Percentiles rank a stretch among this genome's conserved stretches.
Evolutionary conservation across 30 jellyfish, hydroid and myxozoan genomes (phyloP).

Genomic region (Sanderia malayensis): DNA sequence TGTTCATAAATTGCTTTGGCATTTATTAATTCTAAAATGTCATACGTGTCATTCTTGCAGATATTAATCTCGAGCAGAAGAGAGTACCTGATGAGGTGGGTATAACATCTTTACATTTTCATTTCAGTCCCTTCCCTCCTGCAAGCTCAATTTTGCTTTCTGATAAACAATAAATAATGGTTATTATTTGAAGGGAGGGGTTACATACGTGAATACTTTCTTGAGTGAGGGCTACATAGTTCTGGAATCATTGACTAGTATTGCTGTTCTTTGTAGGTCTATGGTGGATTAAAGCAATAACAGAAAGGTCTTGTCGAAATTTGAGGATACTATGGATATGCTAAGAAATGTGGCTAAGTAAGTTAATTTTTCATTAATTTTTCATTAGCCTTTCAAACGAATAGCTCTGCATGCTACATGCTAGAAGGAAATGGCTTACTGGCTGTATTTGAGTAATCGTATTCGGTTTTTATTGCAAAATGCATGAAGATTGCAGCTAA

Average conservation of each 20-base stretch:
- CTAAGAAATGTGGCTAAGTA: too few species aligned
- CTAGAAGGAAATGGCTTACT: not conserved
- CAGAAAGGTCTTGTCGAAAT: too few species aligned
- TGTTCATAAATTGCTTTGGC: not conserved
- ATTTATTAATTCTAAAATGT: not conserved
- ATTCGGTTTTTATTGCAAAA: too few species aligned
- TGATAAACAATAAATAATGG: not conserved
- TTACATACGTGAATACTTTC: not conserved
- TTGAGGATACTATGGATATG: too few species aligned
- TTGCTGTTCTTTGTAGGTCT: not conserved
- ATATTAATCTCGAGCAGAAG: conserved; percentile 68
- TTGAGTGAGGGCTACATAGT: not conserved
- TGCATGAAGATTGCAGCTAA: too few species aligned
- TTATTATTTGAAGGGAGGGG: not conserved
- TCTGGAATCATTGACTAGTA: not conserved
- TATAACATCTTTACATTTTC: not conserved
- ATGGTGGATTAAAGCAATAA: conserved; percentile 5
- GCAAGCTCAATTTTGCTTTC: not conserved
- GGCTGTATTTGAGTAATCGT: too few species aligned
- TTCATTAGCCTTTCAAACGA: too few species aligned
- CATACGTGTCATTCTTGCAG: conserved; percentile 11
- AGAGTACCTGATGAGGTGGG: conserved; percentile 82
- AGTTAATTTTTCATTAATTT: too few species aligned
- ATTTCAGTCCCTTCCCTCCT: not conserved
- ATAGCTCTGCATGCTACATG: not conserved